Base-by-base conservation (phyloP, 2,888 invertebrate genomes). In the Plebejus melissa region DNA sequence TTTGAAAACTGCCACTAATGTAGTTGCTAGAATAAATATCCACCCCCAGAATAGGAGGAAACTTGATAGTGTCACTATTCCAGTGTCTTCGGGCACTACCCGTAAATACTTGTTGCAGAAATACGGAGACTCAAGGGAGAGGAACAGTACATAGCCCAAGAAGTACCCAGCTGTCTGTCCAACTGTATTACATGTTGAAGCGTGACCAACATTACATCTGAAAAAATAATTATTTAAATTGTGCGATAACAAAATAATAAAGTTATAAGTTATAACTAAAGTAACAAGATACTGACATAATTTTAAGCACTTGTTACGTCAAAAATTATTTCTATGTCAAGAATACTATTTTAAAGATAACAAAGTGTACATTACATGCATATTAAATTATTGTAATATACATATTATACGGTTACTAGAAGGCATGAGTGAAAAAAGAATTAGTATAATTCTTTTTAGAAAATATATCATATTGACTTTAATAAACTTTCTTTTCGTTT, bases 131-230 rank as follows among this genome's bases (percentile, higher is more conserved):
- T 99, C 99, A 76, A 99, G 90, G 0, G 99, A 98, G 87, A 99
- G 95, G 87, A 99, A 99, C 13, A 99, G 94, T 0, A 99, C 98
- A 90, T 99, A 99, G 78, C 99, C 99, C 2, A 99, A 94, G 86
- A 99, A 99, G 88, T 97, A 99, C 0, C 99, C 99, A 58, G 98
- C 97, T 0, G 99, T 99, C 93, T 99, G 99, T 3, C 99, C 99
- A 0, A 99, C 98, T 82, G 98, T 98, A 86, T 99, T 99, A 86
- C 99, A 99, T 0, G 99, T 99, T 1, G 99, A 99, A 0, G 99
- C 99, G 93, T 99, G 98, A 2, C 98, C 98, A 4, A 99, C 98
- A 92, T 99, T 99, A 82, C 96, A 94, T 81, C 97, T 97, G 86
- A 71, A 94, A 94, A 80, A 75, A 6, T 16, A 28, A 74, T 54